Conservation (phyloP, 2,797 vertebrate genomes). For the Peromyscus aztecus region DNA sequence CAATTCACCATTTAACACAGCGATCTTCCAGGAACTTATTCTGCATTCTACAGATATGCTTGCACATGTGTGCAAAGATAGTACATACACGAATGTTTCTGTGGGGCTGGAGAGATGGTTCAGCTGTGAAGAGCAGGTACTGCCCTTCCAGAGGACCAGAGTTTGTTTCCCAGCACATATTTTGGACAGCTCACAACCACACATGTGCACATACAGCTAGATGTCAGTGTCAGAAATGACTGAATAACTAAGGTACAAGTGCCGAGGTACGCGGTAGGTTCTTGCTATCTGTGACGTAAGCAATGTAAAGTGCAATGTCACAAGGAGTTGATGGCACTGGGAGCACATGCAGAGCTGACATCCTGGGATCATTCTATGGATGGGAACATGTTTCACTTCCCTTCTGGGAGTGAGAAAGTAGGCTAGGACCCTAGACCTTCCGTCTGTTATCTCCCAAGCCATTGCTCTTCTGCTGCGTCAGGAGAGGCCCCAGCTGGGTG, state of each 20-base stretch:
- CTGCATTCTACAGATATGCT: neutral
- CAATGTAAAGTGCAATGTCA: neutral
- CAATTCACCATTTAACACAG: neutral
- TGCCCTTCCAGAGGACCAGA: neutral
- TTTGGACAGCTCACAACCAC: neutral
- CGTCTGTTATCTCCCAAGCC: slow-evolving; percentile 1
- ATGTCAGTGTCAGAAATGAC: neutral
- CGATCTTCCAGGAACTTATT: neutral
- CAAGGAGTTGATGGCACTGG: neutral
- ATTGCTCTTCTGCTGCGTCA: neutral
- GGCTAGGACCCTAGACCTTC: neutral
- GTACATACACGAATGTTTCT: neutral
- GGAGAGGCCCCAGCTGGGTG: neutral
- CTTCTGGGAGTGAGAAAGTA: neutral
- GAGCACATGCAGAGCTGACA: neutral
- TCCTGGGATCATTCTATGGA: too few relatives aligned
- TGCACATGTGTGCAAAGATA: neutral
- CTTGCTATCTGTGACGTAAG: neutral
- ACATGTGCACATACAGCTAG: neutral
- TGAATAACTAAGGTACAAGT: neutral
- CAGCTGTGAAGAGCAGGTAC: neutral
- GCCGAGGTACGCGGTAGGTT: neutral
- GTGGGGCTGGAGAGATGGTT: neutral
- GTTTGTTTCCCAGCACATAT: neutral
- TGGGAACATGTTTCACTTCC: neutral